Base-by-base conservation (phyloP, 2,888 invertebrate genomes). In the Cephus pygmeus region DNA sequence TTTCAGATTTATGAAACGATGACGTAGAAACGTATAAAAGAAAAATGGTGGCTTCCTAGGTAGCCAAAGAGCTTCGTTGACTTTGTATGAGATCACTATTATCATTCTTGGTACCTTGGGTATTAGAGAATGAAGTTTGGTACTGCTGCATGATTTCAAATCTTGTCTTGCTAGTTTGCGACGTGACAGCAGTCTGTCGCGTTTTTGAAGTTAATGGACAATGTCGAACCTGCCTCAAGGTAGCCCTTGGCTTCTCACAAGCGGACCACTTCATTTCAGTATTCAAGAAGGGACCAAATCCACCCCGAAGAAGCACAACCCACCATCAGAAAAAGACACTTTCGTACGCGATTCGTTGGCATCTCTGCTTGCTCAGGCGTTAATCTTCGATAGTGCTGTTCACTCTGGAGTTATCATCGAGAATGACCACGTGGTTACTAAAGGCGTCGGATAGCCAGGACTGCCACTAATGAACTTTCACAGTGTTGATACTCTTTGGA, bases 221-320 rank as follows among this genome's bases (percentile, higher is more conserved):
- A 80, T 82, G 82, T 79, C 86, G 85, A 77, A 75, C 79, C 75
- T 85, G 85, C 75, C 85, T 79, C 77, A 83, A 83, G 77, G 85
- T 80, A 80, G 83, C 83, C 81, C 85, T 85, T 35, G 84, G 76
- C 79, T 80, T 86, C 34, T 88, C 87, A 71, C 84, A 76, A 73
- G 87, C 87, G 77, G 85, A 85, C 88, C 88, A 88, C 86, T 88
- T 88, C 88, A 88, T 88, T 56, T 15, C 56, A 56, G 9, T 56
- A 56, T 56, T 56, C 2, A 56, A 56, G 40, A 56, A 56, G 56
- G 56, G 56, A 56, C 56, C 23, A 71, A 71, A 71, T 71, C 71
- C 71, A 71, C 9, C 71, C 71, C 31, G 33, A 71, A 31, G 31
- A 31, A 31, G 34, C 71, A 71, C 71, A 31, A 71, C 71, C 31